Percentiles rank a stretch among this genome's conserved stretches.
Evolutionary conservation across 2,888 invertebrate genomes (phyloP).

Genomic region (Adelphocoris suturalis): DNA sequence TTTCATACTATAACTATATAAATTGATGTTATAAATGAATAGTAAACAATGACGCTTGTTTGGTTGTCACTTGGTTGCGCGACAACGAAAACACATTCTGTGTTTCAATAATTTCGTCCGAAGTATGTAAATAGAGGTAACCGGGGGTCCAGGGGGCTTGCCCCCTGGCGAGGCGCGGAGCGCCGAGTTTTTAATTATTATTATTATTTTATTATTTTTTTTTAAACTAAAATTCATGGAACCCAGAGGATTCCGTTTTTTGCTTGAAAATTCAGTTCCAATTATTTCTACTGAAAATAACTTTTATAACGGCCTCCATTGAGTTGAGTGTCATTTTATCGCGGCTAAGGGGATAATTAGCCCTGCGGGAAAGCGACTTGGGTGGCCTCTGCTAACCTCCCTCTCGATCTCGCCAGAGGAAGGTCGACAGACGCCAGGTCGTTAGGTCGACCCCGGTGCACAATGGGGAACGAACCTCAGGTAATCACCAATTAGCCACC

Average conservation of each 20-base stretch:
- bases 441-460: constrained; percentile 51
- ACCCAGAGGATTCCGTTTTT: not conserved
- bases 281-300: constrained; percentile 16
- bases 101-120: too few relatives aligned
- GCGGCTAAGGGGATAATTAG: constrained; percentile 32
- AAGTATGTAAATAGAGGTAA: too few relatives aligned
- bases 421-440: constrained; percentile 30
- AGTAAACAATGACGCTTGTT: too few relatives aligned
- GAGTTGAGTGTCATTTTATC: not conserved
- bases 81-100: too few relatives aligned
- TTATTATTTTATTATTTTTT: too few relatives aligned
- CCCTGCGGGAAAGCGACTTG: constrained; percentile 17
- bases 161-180: too few relatives aligned
- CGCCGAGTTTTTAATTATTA: too few relatives aligned
- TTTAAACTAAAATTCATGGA: too few relatives aligned
- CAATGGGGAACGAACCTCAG: constrained; percentile 54
- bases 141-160: too few relatives aligned
- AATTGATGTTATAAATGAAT: too few relatives aligned
- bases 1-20: too few relatives aligned
- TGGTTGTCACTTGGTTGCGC: too few relatives aligned
- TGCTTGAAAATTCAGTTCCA: not conserved
- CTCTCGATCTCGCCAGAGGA: not conserved
- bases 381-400: not conserved
- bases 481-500: constrained; percentile 70
- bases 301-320: not conserved